Evolutionary conservation across 2,888 invertebrate species (phyloP).

Genomic region (Apamea sordens): DNA sequence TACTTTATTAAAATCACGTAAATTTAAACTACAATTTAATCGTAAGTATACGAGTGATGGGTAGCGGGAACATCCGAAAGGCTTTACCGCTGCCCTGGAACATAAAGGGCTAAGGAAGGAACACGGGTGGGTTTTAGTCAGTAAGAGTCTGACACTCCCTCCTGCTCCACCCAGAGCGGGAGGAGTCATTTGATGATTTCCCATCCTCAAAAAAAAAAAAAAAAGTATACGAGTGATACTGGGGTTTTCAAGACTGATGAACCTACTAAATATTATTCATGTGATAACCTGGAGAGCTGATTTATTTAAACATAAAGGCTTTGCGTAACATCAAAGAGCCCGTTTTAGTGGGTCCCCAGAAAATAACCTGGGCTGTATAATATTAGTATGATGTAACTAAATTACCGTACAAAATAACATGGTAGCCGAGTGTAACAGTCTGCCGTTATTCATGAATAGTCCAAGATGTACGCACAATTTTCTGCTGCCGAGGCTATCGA

Average conservation of each 20-base stretch:
- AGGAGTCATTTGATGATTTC: no score
- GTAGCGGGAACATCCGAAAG: no score
- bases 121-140: no score
- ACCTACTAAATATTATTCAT: slow-evolving; percentile 38
- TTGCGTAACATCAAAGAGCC: slow-evolving; percentile 29
- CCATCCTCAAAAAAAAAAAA: no score
- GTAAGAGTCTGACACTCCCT: no score
- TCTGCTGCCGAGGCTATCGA: slow-evolving; percentile 67
- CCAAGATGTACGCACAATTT: slow-evolving; percentile 70
- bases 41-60: no score
- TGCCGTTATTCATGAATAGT: slow-evolving; percentile 63
- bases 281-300: slow-evolving; percentile 7
- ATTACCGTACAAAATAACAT: slow-evolving; percentile 38
- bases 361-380: slow-evolving; percentile 36
- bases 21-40: slow-evolving; percentile 28
- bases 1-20: slow-evolving; percentile 41
- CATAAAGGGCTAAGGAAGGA: no score
- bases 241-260: slow-evolving; percentile 7
- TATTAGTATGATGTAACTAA: slow-evolving; percentile 47
- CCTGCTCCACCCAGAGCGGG: no score
- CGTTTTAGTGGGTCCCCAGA: slow-evolving; percentile 16
- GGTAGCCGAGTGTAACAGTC: slow-evolving; percentile 41
- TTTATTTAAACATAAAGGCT: slow-evolving; percentile 13
- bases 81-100: no score
- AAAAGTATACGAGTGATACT: not conserved